Evolutionary conservation across 2,888 invertebrate species (phyloP).

Genomic region (Holacanthella duospinosa): DNA sequence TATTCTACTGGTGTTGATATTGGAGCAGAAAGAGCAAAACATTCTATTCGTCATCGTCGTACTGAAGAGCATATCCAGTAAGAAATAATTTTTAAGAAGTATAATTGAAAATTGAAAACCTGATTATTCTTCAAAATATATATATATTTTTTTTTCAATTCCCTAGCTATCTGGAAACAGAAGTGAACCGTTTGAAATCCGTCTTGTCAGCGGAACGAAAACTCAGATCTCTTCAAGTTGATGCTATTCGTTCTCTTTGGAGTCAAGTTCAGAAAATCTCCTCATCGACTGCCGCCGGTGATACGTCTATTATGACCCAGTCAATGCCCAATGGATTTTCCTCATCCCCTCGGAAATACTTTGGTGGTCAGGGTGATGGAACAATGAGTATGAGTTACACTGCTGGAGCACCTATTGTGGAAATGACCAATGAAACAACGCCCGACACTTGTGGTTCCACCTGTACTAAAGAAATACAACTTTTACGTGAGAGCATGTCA

Average conservation of each 20-base stretch:
- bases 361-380: background rate
- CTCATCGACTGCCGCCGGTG: background rate
- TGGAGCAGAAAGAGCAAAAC: slow-evolving; percentile 24
- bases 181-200: slow-evolving; percentile 74
- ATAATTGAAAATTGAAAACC: no score
- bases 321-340: slow-evolving; percentile 32
- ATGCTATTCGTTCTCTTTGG: slow-evolving; percentile 81
- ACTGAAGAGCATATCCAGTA: slow-evolving; percentile 36
- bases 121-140: no score
- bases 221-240: slow-evolving; percentile 76
- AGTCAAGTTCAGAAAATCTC: slow-evolving; percentile 41
- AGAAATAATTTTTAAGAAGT: background rate
- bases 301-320: slow-evolving; percentile 24
- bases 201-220: slow-evolving; percentile 74
- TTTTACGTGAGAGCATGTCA: slow-evolving; percentile 21
- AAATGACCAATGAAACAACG: slow-evolving; percentile 3
- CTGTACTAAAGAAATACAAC: slow-evolving; percentile 26
- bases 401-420: slow-evolving; percentile 14
- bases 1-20: slow-evolving; percentile 17
- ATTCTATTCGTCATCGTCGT: slow-evolving; percentile 30
- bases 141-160: no score
- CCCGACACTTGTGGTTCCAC: background rate
- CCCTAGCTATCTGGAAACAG: slow-evolving; percentile 55
- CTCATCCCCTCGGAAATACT: background rate
- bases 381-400: slow-evolving; percentile 25